Evolutionary conservation across 92 coral and sea anemone genomes (phyloP).

Genomic region (Blastomussa wellsi): DNA sequence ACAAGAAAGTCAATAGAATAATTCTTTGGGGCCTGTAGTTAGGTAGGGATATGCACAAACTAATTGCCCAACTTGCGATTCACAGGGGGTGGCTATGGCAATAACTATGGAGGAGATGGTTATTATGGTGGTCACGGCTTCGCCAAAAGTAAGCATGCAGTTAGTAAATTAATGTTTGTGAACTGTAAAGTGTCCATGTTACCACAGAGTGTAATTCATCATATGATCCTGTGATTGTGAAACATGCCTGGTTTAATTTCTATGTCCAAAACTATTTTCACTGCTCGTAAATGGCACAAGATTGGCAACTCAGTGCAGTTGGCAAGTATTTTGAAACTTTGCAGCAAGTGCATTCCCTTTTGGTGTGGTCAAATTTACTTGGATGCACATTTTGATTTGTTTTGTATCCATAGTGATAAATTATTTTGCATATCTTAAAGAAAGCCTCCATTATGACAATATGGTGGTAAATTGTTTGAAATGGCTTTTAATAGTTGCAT

Average conservation of each 20-base stretch:
- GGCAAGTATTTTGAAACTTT: too few species aligned
- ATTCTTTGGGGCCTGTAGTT: background rate
- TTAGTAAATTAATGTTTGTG: background rate
- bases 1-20: too few species aligned
- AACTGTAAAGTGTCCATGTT: background rate
- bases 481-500: background rate
- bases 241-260: background rate
- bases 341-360: too few species aligned
- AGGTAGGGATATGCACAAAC: background rate
- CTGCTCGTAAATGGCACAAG: background rate
- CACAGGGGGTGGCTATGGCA: background rate
- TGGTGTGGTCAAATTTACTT: too few species aligned
- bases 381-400: too few species aligned
- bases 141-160: too few species aligned
- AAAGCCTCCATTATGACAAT: too few species aligned
- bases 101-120: background rate
- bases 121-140: background rate
- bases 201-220: background rate
- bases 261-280: background rate
- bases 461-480: too few species aligned
- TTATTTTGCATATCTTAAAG: background rate
- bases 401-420: background rate
- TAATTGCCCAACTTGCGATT: background rate
- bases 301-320: background rate
- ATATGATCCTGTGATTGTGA: background rate